Conservation (phyloP, 2,113 vertebrate species). For the Mormyrus lacerda region DNA sequence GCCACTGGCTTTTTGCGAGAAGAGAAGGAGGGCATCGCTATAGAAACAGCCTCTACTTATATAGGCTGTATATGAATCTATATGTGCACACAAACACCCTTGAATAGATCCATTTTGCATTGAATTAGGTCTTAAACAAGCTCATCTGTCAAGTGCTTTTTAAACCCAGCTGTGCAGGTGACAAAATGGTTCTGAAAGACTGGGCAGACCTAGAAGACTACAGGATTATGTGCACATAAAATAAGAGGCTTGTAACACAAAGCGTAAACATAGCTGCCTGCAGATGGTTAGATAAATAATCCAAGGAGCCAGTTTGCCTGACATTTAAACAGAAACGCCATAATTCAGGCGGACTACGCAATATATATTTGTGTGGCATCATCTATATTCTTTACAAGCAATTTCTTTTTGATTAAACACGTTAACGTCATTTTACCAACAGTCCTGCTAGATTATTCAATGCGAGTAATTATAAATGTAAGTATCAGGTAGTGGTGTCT, state of each 20-base stretch:
- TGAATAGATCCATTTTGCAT: conserved; percentile 43
- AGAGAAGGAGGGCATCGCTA: neutral
- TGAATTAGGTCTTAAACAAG: conserved; percentile 43
- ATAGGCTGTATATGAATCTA: neutral
- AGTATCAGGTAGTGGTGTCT: neutral
- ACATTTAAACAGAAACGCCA: conserved; percentile 51
- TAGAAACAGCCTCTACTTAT: neutral
- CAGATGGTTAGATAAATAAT: conserved; percentile 54
- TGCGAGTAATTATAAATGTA: neutral
- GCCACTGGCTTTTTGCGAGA: neutral
- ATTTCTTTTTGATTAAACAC: neutral
- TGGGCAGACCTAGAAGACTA: conserved; percentile 55
- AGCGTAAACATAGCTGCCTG: conserved; percentile 34
- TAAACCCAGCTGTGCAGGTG: conserved; percentile 58
- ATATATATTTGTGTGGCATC: neutral
- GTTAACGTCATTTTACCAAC: neutral
- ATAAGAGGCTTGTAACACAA: conserved; percentile 32
- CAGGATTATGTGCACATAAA: conserved; percentile 49
- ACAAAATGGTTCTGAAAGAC: conserved; percentile 45
- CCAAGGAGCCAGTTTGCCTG: conserved; percentile 36
- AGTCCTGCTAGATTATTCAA: neutral
- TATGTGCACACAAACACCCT: neutral
- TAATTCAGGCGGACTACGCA: conserved; percentile 43
- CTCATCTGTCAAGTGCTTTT: conserved; percentile 53
- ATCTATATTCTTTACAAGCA: neutral